Conservation (phyloP, 2,888 invertebrate genomes). For the Cryptocheilus praepositus region DNA sequence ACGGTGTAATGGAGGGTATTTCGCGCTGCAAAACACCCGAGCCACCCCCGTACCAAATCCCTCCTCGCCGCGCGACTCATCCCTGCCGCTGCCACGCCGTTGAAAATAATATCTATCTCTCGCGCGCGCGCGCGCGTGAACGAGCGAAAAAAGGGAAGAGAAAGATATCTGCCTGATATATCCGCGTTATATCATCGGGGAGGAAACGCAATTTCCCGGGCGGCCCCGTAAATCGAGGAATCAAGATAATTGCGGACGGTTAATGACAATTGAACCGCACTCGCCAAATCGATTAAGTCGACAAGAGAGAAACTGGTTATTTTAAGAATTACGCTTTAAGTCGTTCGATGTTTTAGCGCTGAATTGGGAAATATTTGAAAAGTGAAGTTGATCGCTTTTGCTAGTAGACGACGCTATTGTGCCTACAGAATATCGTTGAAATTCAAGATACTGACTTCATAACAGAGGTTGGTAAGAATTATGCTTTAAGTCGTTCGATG, state of each 20-base stretch:
- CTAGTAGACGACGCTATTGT: too few species aligned
- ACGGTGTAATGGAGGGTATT: constrained; percentile 71
- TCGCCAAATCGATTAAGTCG: too few species aligned
- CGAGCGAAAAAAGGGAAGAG: constrained; percentile 12
- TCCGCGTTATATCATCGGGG: constrained; percentile 39
- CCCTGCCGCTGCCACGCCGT: constrained; percentile 51
- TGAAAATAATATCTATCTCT: constrained; percentile 70
- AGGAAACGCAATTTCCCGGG: constrained; percentile 50
- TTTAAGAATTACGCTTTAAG: too few species aligned
- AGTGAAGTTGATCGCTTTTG: too few species aligned
- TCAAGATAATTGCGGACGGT: constrained; percentile 24
- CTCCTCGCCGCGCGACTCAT: constrained; percentile 44
- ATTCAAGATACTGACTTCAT: too few species aligned
- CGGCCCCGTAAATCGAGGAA: constrained; percentile 13
- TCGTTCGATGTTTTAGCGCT: too few species aligned
- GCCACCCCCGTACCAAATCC: constrained; percentile 50
- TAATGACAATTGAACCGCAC: constrained; percentile 40
- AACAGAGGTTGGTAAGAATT: too few species aligned
- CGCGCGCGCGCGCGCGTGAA: constrained; percentile 29
- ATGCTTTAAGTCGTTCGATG: too few species aligned
- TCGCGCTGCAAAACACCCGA: constrained; percentile 71
- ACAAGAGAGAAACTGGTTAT: too few species aligned
- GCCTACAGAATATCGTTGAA: too few species aligned
- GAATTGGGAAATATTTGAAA: too few species aligned
- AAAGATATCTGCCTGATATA: constrained; percentile 39